A percentile compares a stretch with the other conserved stretches of the same genome.
Conservation (phyloP, 2,797 vertebrate species). For the Erethizon dorsatum region DNA sequence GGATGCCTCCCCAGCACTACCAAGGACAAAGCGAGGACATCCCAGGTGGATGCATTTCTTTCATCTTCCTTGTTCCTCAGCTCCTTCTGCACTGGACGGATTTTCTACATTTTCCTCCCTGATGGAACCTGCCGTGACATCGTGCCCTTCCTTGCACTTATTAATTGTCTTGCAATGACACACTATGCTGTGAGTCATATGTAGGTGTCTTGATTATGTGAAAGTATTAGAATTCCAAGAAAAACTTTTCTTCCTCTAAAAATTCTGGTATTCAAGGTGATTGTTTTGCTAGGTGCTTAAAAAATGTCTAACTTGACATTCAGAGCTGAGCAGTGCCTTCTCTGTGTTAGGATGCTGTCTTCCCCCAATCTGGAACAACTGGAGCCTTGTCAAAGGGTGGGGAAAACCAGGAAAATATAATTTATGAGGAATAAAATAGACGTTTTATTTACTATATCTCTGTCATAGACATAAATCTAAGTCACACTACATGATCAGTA, state of each 20-base stretch:
- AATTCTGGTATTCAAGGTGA: slow-evolving; percentile 19
- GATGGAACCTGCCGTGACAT: not conserved
- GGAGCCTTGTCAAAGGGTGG: not conserved
- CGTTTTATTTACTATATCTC: not conserved
- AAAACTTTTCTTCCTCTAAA: not conserved
- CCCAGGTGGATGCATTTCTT: not conserved
- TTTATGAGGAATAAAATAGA: not conserved
- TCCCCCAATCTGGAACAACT: not conserved
- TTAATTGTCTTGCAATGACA: slow-evolving; percentile 22
- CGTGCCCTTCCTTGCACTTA: not conserved
- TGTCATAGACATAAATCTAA: not conserved
- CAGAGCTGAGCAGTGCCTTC: not conserved
- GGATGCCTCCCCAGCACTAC: not conserved
- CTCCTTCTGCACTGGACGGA: not conserved
- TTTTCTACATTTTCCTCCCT: not conserved
- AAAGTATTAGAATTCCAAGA: slow-evolving; percentile 14
- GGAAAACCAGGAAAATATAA: not conserved
- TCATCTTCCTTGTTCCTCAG: not conserved
- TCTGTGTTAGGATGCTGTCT: not conserved
- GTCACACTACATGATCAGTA: not conserved
- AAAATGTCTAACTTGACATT: not conserved
- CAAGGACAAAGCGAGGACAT: not conserved
- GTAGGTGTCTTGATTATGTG: not conserved
- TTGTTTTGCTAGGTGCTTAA: slow-evolving; percentile 3
- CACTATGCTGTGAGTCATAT: not conserved